Conservation (phyloP, 2,797 vertebrate genomes). For the Remorina albescens region DNA sequence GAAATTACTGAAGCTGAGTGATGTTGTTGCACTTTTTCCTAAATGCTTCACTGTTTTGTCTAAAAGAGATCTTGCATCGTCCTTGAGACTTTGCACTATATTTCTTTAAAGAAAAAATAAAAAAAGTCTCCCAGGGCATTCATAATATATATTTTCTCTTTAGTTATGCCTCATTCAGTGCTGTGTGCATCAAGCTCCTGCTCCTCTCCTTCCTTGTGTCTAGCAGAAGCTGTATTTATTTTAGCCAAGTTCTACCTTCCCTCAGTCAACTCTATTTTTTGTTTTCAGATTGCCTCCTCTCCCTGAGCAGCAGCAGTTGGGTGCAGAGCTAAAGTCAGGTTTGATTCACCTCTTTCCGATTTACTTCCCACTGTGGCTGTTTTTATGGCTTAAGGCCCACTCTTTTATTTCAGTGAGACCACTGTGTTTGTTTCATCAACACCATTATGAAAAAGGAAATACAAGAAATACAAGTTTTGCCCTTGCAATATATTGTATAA, state of each 20-base stretch:
- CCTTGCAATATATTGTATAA: not conserved
- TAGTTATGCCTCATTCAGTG: not conserved
- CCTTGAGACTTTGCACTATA: not conserved
- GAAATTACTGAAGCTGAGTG: not conserved
- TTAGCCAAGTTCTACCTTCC: slow-evolving; percentile 13
- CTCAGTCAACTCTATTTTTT: slow-evolving; percentile 13
- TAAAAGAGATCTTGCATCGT: not conserved
- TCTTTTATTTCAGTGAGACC: not conserved
- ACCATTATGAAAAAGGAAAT: not conserved
- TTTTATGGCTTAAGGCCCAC: not conserved
- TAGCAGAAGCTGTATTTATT: slow-evolving; percentile 9
- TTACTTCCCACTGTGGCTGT: slow-evolving; percentile 19
- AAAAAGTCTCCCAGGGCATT: slow-evolving; percentile 29
- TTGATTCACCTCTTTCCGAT: slow-evolving; percentile 7
- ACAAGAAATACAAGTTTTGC: not conserved
- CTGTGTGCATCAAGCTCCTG: slow-evolving; percentile 6
- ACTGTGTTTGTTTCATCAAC: not conserved
- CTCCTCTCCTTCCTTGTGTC: slow-evolving; percentile 13
- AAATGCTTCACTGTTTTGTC: not conserved
- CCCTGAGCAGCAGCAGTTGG: slow-evolving; percentile 19
- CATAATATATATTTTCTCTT: not conserved
- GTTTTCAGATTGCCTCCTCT: slow-evolving; percentile 25
- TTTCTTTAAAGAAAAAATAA: slow-evolving; percentile 35
- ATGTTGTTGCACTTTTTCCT: not conserved
- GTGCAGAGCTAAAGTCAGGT: slow-evolving; percentile 18